These are phyloP conservation scores for Seriola rivoliana DNA, from an alignment of 2,113 vertebrate genomes.

Conservation along the genomic window DNA sequence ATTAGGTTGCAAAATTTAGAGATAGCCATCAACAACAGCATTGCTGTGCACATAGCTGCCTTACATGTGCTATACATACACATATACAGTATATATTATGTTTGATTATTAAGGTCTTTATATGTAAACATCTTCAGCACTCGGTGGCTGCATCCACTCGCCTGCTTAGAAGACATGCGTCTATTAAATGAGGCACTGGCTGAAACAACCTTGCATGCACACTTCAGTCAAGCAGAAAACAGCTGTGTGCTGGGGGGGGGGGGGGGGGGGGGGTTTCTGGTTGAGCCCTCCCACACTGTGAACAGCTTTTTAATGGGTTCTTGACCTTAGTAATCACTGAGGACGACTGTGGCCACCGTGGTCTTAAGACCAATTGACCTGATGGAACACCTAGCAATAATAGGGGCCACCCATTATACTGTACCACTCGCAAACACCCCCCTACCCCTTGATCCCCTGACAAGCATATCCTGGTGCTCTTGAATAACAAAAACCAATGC, in stretches of 20 bases:
- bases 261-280: conserved; percentile 25
- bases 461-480: background rate
- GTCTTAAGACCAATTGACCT: conserved; percentile 59
- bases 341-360: conserved; percentile 30
- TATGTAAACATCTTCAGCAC: background rate
- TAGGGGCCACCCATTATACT: conserved; percentile 24
- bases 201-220: conserved; percentile 32
- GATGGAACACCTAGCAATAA: conserved; percentile 51
- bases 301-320: conserved; percentile 66
- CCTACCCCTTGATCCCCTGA: background rate
- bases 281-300: conserved; percentile 24
- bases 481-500: conserved; percentile 18
- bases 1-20: conserved; percentile 1
- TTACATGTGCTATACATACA: background rate
- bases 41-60: background rate
- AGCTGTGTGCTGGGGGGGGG: conserved; percentile 12
- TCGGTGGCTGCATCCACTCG: background rate
- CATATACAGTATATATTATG: background rate
- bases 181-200: conserved; percentile 24
- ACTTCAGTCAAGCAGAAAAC: conserved; percentile 44
- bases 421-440: background rate
- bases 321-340: conserved; percentile 70
- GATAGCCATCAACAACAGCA: background rate
- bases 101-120: background rate
- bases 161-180: conserved; percentile 9